These are phyloP conservation scores for Odontocerum albicorne DNA, from an alignment of 2,888 invertebrate genomes.

Conservation along the genomic window DNA sequence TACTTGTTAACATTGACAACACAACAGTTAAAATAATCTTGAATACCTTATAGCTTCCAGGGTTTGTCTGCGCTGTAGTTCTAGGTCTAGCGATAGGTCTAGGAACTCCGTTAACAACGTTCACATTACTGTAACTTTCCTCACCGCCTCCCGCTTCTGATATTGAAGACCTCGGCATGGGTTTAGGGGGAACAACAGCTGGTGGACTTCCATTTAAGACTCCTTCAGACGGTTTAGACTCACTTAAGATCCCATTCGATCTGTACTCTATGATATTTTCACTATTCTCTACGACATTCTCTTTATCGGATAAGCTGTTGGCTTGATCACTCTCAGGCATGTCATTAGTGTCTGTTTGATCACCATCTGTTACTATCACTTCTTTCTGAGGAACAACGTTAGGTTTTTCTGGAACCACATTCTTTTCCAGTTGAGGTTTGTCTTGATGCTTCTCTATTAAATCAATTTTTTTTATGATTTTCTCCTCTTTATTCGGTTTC, in stretches of 20 bases:
- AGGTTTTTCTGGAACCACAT: slow-evolving; percentile 10
- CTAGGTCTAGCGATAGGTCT: slow-evolving; percentile 71
- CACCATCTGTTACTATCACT: not conserved
- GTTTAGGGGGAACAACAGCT: slow-evolving; percentile 62
- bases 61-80: slow-evolving; percentile 62
- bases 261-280: slow-evolving; percentile 36
- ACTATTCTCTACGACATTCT: slow-evolving; percentile 24
- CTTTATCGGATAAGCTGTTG: no score
- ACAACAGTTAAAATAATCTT: no score
- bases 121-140: slow-evolving; percentile 49
- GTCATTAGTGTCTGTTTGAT: slow-evolving; percentile 26
- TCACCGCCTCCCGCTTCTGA: slow-evolving; percentile 64
- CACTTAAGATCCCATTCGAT: slow-evolving; percentile 37
- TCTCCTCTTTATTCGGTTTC: slow-evolving; percentile 45
- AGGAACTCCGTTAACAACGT: slow-evolving; percentile 53
- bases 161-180: slow-evolving; percentile 77
- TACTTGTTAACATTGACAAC: no score
- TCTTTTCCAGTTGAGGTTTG: slow-evolving; percentile 17
- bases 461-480: slow-evolving; percentile 42
- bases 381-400: not conserved
- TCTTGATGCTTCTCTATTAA: slow-evolving; percentile 12
- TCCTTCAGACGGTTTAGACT: slow-evolving; percentile 5
- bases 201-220: slow-evolving; percentile 40
- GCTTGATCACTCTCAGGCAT: slow-evolving; percentile 35
- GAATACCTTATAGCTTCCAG: slow-evolving; percentile 78